Percentiles rank a stretch among this genome's conserved stretches.
These are phyloP conservation scores for Drosophila setosimentum DNA, from an alignment of 2,888 invertebrate species.

Conservation along the genomic window DNA sequence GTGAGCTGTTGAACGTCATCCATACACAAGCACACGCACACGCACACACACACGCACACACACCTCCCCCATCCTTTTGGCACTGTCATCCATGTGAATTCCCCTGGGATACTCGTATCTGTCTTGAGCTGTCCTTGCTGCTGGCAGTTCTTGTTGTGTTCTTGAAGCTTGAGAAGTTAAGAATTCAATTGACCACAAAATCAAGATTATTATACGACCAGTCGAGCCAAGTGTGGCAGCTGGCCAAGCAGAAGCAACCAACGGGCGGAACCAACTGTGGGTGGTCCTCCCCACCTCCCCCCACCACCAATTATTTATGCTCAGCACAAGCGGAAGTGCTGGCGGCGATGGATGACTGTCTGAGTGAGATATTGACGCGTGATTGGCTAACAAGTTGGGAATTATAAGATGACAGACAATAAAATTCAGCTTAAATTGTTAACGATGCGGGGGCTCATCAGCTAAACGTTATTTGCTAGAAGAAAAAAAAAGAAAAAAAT, in stretches of 20 bases:
- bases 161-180: conserved; percentile 72
- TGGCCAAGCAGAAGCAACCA: conserved; percentile 39
- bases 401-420: conserved; percentile 49
- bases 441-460: background rate
- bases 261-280: conserved; percentile 22
- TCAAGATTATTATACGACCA: conserved; percentile 81
- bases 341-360: conserved; percentile 27
- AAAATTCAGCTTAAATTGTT: conserved; percentile 29
- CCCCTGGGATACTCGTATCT: conserved; percentile 68
- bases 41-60: conserved; percentile 3
- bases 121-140: conserved; percentile 20
- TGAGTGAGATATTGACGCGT: conserved; percentile 43
- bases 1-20: conserved; percentile 53
- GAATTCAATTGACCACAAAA: conserved; percentile 84
- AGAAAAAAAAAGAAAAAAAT: background rate
- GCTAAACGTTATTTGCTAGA: background rate
- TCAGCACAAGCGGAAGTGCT: conserved; percentile 41
- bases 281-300: background rate
- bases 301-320: background rate
- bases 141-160: conserved; percentile 51
- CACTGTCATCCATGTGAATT: conserved; percentile 72
- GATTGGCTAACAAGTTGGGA: conserved; percentile 59
- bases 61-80: conserved; percentile 25
- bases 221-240: conserved; percentile 47
- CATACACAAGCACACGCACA: conserved; percentile 8